These are phyloP conservation scores for Drosophila watanabei DNA, from an alignment of 1,140 invertebrate genomes.

Conservation along the genomic window DNA sequence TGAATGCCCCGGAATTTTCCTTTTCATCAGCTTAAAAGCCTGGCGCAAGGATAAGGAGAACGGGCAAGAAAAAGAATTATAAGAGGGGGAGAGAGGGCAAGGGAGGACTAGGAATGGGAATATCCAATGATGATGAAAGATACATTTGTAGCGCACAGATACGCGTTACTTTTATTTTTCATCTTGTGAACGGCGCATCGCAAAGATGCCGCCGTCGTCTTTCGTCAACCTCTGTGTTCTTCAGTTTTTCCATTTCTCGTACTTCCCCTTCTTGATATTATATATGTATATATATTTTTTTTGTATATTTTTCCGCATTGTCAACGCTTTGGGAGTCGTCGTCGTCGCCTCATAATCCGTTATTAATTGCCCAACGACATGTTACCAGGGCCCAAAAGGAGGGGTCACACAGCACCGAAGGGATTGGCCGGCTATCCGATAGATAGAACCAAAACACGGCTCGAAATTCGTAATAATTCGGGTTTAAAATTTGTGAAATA, in stretches of 20 bases:
- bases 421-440: constrained; percentile 36
- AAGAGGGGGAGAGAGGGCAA: constrained; percentile 3
- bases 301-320: constrained; percentile 48
- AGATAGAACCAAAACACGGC: constrained; percentile 10
- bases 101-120: background rate
- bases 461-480: background rate
- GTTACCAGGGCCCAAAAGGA: constrained; percentile 45
- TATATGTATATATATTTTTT: constrained; percentile 8
- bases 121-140: constrained; percentile 56
- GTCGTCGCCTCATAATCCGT: constrained; percentile 71
- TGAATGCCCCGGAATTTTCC: constrained; percentile 60
- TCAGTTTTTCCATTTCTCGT: constrained; percentile 8
- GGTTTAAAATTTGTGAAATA: background rate
- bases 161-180: constrained; percentile 43
- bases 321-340: constrained; percentile 67
- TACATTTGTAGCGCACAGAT: constrained; percentile 61
- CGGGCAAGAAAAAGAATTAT: constrained; percentile 50
- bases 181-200: constrained; percentile 34
- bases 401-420: constrained; percentile 4
- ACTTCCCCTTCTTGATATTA: background rate
- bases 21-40: constrained; percentile 76
- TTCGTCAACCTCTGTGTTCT: constrained; percentile 9
- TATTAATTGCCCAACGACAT: constrained; percentile 79
- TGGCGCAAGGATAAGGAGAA: constrained; percentile 31
- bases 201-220: constrained; percentile 33